A percentile compares a stretch with the other conserved stretches of the same genome.
These are phyloP conservation scores for Lagopus muta DNA, from an alignment of 2,113 vertebrate genomes.

Conservation along the genomic window DNA sequence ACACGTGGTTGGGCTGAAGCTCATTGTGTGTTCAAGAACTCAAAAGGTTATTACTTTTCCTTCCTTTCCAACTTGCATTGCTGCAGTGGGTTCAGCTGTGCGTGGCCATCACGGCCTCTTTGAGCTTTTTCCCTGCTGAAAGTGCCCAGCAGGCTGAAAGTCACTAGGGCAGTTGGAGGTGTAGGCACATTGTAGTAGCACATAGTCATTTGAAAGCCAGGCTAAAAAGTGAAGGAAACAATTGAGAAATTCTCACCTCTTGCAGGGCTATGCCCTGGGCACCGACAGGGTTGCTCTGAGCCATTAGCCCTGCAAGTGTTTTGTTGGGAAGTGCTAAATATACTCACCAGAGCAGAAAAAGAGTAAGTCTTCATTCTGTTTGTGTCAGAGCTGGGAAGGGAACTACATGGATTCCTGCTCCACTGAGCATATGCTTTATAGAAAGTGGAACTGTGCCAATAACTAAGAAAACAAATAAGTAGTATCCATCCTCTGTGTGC, in stretches of 20 bases:
- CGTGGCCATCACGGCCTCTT: fast-evolving
- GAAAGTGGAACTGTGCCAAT: neutral
- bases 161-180: neutral
- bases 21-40: neutral
- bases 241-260: neutral
- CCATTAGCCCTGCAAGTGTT: neutral
- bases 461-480: slow-evolving; percentile 40
- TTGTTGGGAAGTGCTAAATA: neutral
- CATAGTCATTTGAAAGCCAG: neutral
- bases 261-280: neutral
- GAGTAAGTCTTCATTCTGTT: neutral
- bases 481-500: neutral
- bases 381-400: neutral
- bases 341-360: neutral
- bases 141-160: neutral
- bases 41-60: neutral
- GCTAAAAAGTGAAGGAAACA: neutral
- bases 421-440: neutral
- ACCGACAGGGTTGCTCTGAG: neutral
- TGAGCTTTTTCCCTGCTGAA: neutral
- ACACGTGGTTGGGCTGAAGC: neutral
- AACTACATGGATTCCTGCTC: neutral
- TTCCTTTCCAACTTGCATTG: fast-evolving
- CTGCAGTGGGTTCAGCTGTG: neutral
- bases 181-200: neutral